Evolutionary conservation across 2,888 invertebrate species (phyloP), one percentile per base, ranked within the genome.

Genomic region (Drosophila pullipes): DNA sequence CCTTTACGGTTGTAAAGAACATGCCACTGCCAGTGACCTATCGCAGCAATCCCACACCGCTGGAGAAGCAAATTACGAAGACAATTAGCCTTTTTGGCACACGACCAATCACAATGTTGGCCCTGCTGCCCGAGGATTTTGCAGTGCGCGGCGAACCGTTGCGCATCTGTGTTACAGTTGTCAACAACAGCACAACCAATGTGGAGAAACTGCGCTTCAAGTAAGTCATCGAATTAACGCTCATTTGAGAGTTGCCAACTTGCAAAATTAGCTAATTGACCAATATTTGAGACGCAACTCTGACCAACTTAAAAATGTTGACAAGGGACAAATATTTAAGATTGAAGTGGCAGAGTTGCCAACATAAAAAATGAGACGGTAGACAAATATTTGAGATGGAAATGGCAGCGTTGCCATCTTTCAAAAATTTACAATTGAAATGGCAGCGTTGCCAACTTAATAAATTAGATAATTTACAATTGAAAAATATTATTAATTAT

Each of bases 161-260:
- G 7, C 85, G 88, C 30, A 87, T 93, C 13, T 92, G 92, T 59
- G 93, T 93, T 4, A 93, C 92, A 9, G 93, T 93, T 13, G 91
- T 88, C 52, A 93, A 93, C 76, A 91, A 92, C 62, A 93, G 93
- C 70, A 92, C 91, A 25, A 92, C 92, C 18, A 92, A 93, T 78
- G 92, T 93, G 22, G 93, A 93, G 54, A 93, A 93, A 74, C 80
- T 93, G 73, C 92, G 93, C 58, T 93, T 93, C 69, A 91, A 79
- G 78, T 82, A 37, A 78, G 82, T 66, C 16, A 4, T 7, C 1
- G 25, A 47, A 25, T 16, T 22, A 16, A 25, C 16, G 25, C 47
- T 47, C 6, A 2, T 28, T 22, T 33, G 4, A 22, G 22, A 10
- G 41, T 4, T 58, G 41, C 30, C 41, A 41, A 30, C 30, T 52